A percentile compares a stretch with the other conserved stretches of the same genome.
phyloP scores from a whole-genome alignment of 2,888 invertebrate species.

The Augochlorella aurata region DNA sequence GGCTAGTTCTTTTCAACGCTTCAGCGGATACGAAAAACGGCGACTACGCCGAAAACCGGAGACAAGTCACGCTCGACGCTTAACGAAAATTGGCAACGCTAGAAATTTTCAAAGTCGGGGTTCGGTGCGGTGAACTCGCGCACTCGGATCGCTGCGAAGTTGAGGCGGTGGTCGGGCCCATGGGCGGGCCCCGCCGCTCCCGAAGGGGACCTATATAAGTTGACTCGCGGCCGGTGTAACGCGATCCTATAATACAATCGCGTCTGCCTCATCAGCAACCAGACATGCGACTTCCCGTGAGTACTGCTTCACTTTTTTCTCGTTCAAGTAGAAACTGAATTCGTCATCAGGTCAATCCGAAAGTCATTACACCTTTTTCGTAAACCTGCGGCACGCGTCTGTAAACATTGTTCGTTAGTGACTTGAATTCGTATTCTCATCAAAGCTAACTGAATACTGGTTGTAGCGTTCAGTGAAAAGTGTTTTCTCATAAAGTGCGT shows the following conservation, averaged over 20 bases:
- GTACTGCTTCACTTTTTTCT: conserved; percentile 60
- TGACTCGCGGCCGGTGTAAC: conserved; percentile 73
- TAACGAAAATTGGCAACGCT: conserved; percentile 42
- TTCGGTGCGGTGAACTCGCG: conserved; percentile 60
- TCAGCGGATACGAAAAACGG: neutral
- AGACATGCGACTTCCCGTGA: conserved; percentile 77
- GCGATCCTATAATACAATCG: conserved; percentile 79
- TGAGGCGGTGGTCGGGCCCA: conserved; percentile 78
- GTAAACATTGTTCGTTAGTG: no score
- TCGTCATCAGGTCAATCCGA: neutral
- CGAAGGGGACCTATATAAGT: conserved; percentile 80
- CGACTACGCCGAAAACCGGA: conserved; percentile 16
- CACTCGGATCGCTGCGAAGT: conserved; percentile 61
- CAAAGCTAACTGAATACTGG: no score
- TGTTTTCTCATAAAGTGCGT: no score
- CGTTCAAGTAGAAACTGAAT: neutral
- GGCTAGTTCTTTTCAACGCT: neutral
- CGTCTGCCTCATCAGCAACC: conserved; percentile 73
- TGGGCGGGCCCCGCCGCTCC: conserved; percentile 81
- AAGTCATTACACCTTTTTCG: neutral
- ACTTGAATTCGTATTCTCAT: neutral
- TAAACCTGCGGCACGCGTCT: neutral
- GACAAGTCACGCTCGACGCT: conserved; percentile 31
- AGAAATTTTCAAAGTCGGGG: conserved; percentile 68
- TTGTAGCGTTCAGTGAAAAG: no score